phyloP scores from a whole-genome alignment of 2,113 vertebrate genomes.

The Chionodraco myersi region DNA sequence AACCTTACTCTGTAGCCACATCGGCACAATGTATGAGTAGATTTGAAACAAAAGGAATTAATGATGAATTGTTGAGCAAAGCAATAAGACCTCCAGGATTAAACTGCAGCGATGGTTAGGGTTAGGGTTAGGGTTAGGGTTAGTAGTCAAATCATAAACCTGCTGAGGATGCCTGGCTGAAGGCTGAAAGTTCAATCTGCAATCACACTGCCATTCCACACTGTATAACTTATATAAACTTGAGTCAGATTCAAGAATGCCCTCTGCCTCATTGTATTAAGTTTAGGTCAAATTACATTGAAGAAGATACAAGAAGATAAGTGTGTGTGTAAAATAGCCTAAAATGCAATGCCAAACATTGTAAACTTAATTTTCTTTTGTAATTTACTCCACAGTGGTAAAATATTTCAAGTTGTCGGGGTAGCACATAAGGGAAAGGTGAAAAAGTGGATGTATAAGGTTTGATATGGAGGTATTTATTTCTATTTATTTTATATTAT shows the following conservation, averaged over 20 bases:
- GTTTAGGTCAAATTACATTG: background rate
- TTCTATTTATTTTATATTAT: background rate
- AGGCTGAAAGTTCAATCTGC: background rate
- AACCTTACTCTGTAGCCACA: background rate
- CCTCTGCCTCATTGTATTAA: background rate
- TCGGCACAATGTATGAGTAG: too few relatives aligned
- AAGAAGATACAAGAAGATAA: too few relatives aligned
- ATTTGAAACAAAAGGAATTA: background rate
- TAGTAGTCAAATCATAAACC: background rate
- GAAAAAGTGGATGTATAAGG: too few relatives aligned
- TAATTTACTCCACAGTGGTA: background rate
- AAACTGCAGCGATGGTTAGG: too few relatives aligned
- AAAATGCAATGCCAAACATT: background rate
- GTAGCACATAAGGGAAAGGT: background rate
- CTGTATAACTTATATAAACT: background rate
- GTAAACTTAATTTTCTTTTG: background rate
- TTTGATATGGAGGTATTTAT: background rate
- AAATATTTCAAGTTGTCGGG: background rate
- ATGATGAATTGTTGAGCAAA: background rate
- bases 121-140: too few relatives aligned
- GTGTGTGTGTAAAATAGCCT: background rate
- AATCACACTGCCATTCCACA: background rate
- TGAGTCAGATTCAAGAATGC: background rate
- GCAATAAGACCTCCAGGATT: background rate
- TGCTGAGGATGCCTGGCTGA: background rate